Evolutionary conservation across 2,888 invertebrate species (phyloP).

Genomic region (Belgica antarctica): DNA sequence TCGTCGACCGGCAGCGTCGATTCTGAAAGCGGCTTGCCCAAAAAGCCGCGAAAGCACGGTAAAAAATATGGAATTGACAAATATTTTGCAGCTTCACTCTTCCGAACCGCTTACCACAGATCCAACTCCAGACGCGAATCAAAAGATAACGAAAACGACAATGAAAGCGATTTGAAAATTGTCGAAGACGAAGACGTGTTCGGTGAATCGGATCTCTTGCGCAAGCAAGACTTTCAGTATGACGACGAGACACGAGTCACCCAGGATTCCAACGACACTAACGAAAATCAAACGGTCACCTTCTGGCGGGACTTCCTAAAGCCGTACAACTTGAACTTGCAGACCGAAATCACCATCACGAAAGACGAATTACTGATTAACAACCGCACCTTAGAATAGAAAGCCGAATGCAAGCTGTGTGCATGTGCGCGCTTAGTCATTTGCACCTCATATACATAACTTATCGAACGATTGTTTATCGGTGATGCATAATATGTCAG

Average conservation of each 20-base stretch:
- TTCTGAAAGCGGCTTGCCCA: neutral
- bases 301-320: constrained; percentile 41
- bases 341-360: constrained; percentile 29
- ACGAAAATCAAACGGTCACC: constrained; percentile 27
- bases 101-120: constrained; percentile 39
- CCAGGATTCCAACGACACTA: neutral
- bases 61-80: constrained; percentile 42
- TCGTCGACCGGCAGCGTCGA: constrained; percentile 3
- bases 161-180: constrained; percentile 1
- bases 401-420: neutral
- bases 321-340: constrained; percentile 33
- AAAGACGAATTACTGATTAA: constrained; percentile 27
- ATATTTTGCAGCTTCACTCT: constrained; percentile 42
- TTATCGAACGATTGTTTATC: constrained; percentile 2
- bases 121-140: constrained; percentile 5
- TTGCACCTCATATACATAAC: no score
- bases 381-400: constrained; percentile 38
- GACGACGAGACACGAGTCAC: constrained; percentile 25
- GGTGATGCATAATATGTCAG: no score
- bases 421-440: neutral
- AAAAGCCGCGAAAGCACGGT: constrained; percentile 25
- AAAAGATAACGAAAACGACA: constrained; percentile 6
- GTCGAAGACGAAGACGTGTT: constrained; percentile 32
- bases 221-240: constrained; percentile 23
- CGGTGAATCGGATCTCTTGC: constrained; percentile 22